Conservation (phyloP, 2,113 vertebrate species). For the Myrmecophaga tridactyla region DNA sequence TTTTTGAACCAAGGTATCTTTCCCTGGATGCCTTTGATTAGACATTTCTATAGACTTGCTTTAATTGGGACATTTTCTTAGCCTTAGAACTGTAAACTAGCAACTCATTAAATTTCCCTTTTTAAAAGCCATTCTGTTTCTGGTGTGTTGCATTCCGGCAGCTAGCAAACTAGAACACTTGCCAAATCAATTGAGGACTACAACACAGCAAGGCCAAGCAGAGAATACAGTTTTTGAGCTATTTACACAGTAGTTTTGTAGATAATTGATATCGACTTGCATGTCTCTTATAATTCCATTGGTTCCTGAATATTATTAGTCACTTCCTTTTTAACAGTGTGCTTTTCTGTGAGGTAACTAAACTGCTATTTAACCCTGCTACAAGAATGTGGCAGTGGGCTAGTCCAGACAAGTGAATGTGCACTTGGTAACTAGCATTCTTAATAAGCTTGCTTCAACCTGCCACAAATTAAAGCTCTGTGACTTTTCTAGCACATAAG, state of each 20-base stretch:
- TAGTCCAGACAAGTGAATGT: conserved; percentile 85
- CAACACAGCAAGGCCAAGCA: conserved; percentile 60
- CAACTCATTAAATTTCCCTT: too few relatives aligned
- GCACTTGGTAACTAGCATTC: conserved; percentile 84
- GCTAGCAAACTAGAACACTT: too few relatives aligned
- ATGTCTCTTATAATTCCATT: conserved; percentile 78
- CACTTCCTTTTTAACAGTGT: conserved; percentile 82
- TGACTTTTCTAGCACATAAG: conserved; percentile 80
- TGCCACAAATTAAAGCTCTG: conserved; percentile 85
- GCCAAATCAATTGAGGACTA: conserved; percentile 56
- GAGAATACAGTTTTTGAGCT: conserved; percentile 71
- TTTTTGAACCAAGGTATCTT: too few relatives aligned
- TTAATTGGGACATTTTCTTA: too few relatives aligned
- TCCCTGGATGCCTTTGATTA: too few relatives aligned
- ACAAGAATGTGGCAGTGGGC: conserved; percentile 84
- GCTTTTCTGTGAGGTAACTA: conserved; percentile 78
- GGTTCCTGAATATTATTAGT: conserved; percentile 79
- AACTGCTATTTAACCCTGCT: conserved; percentile 87
- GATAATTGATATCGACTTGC: conserved; percentile 83
- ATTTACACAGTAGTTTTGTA: conserved; percentile 76
- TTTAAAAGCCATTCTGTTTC: too few relatives aligned
- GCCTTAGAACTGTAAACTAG: too few relatives aligned
- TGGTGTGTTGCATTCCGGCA: too few relatives aligned
- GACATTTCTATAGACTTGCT: too few relatives aligned
- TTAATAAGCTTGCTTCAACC: conserved; percentile 86